Evolutionary conservation across 2,888 invertebrate species (phyloP).

Genomic region (Ormyrus pomaceus): DNA sequence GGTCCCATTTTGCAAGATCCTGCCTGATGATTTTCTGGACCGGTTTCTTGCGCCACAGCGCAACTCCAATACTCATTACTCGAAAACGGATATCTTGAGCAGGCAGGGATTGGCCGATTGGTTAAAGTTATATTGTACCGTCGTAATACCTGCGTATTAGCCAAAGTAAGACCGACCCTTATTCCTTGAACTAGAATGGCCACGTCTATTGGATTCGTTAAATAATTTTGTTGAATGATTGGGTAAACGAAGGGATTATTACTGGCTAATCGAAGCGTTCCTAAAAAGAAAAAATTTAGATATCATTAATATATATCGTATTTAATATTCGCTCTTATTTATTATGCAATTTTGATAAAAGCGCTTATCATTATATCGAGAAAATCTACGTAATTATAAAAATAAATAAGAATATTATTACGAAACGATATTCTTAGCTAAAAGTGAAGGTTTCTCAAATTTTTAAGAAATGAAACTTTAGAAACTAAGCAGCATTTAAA

Average conservation of each 20-base stretch:
- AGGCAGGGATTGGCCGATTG: slow-evolving; percentile 64
- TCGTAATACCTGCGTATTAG: slow-evolving; percentile 77
- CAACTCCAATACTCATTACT: slow-evolving; percentile 87
- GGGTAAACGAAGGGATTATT: slow-evolving; percentile 84
- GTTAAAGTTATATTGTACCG: slow-evolving; percentile 67
- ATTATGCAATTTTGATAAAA: too few relatives aligned
- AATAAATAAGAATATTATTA: too few relatives aligned
- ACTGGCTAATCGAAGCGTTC: slow-evolving; percentile 77
- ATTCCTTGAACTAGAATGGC: slow-evolving; percentile 81
- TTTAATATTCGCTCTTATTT: too few relatives aligned
- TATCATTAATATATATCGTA: neutral
- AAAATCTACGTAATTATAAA: too few relatives aligned
- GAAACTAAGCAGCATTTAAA: too few relatives aligned
- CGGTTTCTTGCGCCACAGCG: slow-evolving; percentile 82
- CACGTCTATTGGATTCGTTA: slow-evolving; percentile 82
- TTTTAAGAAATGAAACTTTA: too few relatives aligned
- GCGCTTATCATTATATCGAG: too few relatives aligned
- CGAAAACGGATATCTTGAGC: slow-evolving; percentile 73
- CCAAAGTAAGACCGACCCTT: slow-evolving; percentile 78
- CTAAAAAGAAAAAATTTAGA: slow-evolving; percentile 57
- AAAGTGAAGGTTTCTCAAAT: too few relatives aligned
- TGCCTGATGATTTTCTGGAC: slow-evolving; percentile 89
- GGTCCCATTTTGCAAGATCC: slow-evolving; percentile 92
- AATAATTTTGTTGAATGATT: slow-evolving; percentile 87
- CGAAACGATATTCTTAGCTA: too few relatives aligned